These are phyloP conservation scores for Oryzias woworae DNA, from an alignment of 2,113 vertebrate species.

Conservation along the genomic window DNA sequence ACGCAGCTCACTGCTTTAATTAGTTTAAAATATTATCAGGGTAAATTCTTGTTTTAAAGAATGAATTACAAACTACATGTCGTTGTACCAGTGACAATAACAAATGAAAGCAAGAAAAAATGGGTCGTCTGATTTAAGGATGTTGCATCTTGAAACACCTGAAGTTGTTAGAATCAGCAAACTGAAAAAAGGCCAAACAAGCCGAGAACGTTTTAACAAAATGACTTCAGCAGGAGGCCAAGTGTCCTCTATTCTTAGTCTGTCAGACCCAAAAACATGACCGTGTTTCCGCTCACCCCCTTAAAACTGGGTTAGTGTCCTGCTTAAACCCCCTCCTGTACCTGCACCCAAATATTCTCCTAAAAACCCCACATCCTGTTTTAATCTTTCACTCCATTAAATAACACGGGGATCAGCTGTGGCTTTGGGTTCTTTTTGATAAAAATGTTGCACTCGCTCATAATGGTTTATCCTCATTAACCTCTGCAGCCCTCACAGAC, in stretches of 20 bases:
- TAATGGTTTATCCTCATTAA: slow-evolving; percentile 28
- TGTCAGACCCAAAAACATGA: slow-evolving; percentile 39
- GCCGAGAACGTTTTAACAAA: slow-evolving; percentile 32
- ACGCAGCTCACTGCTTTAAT: too few relatives aligned
- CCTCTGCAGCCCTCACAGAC: slow-evolving; percentile 10
- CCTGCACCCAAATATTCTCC: slow-evolving; percentile 26
- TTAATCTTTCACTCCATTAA: slow-evolving; percentile 51
- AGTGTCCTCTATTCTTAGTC: slow-evolving; percentile 61
- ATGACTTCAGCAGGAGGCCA: slow-evolving; percentile 37
- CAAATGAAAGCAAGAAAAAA: too few relatives aligned
- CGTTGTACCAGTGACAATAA: too few relatives aligned
- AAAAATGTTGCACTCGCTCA: slow-evolving; percentile 8
- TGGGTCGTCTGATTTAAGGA: too few relatives aligned
- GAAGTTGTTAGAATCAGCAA: background rate
- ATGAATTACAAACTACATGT: too few relatives aligned
- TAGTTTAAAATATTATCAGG: too few relatives aligned
- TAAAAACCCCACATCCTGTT: slow-evolving; percentile 20
- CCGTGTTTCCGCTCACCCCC: slow-evolving; percentile 27
- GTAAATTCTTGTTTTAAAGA: too few relatives aligned
- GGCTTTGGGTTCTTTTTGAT: slow-evolving; percentile 16
- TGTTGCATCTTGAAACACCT: background rate
- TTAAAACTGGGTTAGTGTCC: slow-evolving; percentile 61
- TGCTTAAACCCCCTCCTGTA: slow-evolving; percentile 42
- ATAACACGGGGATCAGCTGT: background rate
- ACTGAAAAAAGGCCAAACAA: slow-evolving; percentile 14